These are phyloP conservation scores for Petrosia ficiformis DNA, from an alignment of 37 sponge, comb jelly and placozoan species.

Conservation along the genomic window DNA sequence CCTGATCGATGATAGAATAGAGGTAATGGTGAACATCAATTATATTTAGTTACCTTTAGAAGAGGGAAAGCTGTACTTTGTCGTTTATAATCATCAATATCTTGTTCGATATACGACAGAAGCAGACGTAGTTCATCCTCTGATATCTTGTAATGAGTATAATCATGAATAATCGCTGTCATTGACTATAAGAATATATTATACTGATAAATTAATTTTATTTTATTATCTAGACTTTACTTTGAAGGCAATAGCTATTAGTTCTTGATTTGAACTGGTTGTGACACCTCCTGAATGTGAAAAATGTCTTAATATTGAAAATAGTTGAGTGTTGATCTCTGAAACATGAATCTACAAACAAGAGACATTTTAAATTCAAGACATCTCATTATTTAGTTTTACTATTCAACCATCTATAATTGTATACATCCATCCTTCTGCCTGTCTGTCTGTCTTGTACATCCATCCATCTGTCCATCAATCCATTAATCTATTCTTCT, in stretches of 20 bases:
- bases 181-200: conserved; percentile 45
- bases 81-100: conserved; percentile 73
- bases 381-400: too few species aligned
- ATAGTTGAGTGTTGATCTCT: conserved; percentile 15
- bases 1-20: conserved; percentile 38
- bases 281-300: conserved; percentile 56
- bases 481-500: too few species aligned
- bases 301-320: conserved; percentile 58
- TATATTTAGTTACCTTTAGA: conserved; percentile 58
- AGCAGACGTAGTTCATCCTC: conserved; percentile 68
- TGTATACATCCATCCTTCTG: too few species aligned
- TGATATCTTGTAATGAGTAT: conserved; percentile 22
- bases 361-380: too few species aligned
- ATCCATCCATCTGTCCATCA: too few species aligned
- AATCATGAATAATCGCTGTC: conserved; percentile 62
- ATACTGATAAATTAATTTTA: neutral
- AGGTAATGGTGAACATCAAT: neutral
- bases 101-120: conserved; percentile 87
- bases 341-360: neutral
- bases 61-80: conserved; percentile 89
- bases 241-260: conserved; percentile 72
- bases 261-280: conserved; percentile 60
- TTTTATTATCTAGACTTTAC: too few species aligned
- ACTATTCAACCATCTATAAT: too few species aligned
- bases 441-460: too few species aligned